Base-by-base conservation (phyloP, 1,140 invertebrate genomes). In the Lucilia cuprina region DNA sequence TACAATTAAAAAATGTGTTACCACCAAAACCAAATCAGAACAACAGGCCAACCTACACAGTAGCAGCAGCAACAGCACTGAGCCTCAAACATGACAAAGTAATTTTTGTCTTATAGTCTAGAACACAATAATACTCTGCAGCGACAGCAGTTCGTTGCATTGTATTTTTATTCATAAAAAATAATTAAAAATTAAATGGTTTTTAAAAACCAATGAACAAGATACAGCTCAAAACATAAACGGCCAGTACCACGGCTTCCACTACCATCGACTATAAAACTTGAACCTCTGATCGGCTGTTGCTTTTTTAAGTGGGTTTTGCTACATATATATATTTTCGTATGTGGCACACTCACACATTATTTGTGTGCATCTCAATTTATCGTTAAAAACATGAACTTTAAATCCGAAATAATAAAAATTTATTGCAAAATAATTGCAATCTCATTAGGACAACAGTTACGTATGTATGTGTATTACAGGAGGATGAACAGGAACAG, bases 361-460 rank as follows among this genome's bases (percentile, higher is more conserved):
- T 2, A 70, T 19, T 70, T 19, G 65, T 21, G 65, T 21, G 65
- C 17, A 80, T 80, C 77, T 49, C 41, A 80, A 80, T 80, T 80
- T 80, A 80, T 80, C 77, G 77, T 80, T 80, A 80, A 82, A 85
- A 78, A 84, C 88, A 89, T 87, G 86, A 89, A 88, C 88, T 89
- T 89, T 89, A 90, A 89, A 87, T 86, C 84, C 35, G 83, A 88
- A 84, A 83, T 90, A 88, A 89, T 90, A 86, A 85, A 87, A 90
- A 89, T 90, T 90, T 89, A 90, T 89, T 86, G 60, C 86, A 88
- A 88, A 89, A 90, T 90, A 89, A 90, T 89, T 89, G 88, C 89
- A 90, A 90, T 89, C 89, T 89, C 89, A 90, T 90, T 90, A 89
- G 88, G 88, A 87, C 87, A 87, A 84, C 86, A 86, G 74, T 83